phyloP scores from a whole-genome alignment of 2,797 vertebrate genomes.

The Malurus leucopterus region DNA sequence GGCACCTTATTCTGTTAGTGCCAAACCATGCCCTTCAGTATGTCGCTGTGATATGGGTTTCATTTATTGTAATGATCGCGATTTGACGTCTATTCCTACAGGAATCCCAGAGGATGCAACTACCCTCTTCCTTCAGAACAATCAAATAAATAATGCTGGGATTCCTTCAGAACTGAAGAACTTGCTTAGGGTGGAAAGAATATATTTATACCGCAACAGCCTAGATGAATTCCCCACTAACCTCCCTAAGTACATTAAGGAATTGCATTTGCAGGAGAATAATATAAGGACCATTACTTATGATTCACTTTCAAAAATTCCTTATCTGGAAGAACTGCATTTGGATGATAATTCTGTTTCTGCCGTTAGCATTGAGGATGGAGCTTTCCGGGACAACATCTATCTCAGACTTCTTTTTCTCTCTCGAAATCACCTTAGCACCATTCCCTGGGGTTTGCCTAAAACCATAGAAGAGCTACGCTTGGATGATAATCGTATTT shows the following conservation, averaged over 20 bases:
- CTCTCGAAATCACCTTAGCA: constrained; percentile 97
- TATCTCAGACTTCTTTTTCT: constrained; percentile 96
- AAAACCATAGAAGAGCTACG: constrained; percentile 97
- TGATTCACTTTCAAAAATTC: constrained; percentile 92
- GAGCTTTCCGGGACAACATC: constrained; percentile 94
- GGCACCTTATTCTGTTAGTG: constrained; percentile 84
- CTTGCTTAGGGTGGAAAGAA: constrained; percentile 92
- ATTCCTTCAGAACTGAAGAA: constrained; percentile 91
- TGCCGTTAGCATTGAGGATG: constrained; percentile 97
- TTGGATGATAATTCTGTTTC: constrained; percentile 99
- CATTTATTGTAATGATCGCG: constrained; percentile 98
- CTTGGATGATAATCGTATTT: constrained; percentile 98
- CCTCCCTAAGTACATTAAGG: constrained; percentile 92
- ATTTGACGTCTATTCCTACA: constrained; percentile 93
- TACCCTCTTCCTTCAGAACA: constrained; percentile 98
- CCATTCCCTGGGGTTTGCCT: constrained; percentile 94
- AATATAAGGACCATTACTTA: constrained; percentile 97
- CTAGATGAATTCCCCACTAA: constrained; percentile 98
- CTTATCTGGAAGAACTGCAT: constrained; percentile 96
- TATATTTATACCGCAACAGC: constrained; percentile 97
- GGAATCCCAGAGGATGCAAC: constrained; percentile 96
- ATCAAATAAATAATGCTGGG: constrained; percentile 97
- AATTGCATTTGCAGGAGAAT: constrained; percentile 98
- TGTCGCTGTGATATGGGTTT: constrained; percentile 97
- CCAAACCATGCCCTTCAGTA: constrained; percentile 89